Base-by-base conservation (phyloP, 2,888 invertebrate species). In the Spodoptera picta region DNA sequence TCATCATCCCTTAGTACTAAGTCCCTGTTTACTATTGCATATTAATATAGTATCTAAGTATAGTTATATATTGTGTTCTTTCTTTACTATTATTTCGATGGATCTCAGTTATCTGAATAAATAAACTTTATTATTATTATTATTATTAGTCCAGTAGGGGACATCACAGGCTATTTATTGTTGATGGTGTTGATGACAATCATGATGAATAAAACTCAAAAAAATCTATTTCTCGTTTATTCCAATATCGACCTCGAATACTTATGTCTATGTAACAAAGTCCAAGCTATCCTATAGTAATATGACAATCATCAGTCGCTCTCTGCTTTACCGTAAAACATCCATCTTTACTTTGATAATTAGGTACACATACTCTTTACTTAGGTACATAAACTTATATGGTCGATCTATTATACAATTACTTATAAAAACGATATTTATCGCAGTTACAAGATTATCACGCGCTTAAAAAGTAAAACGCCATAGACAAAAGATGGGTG, bases 251-350 rank as follows among this genome's bases (percentile, higher is more conserved):
- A 92, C 91, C 80, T 92, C 90, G 92, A 92, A 91, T 89, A 90
- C 92, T 93, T 92, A 92, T 88, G 83, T 92, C 92, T 92, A 93
- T 93, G 92, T 92, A 93, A 92, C 93, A 92, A 90, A 91, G 91
- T 93, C 91, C 92, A 93, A 86, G 83, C 85, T 85, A 86, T 71
- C 75, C 79, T 81, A 81, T 78, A 73, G 73, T 73, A 79, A 79
- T 81, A 77, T 80, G 79, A 79, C 81, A 82, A 82, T 76, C 77
- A 75, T 80, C 83, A 83, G 81, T 81, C 83, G 78, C 77, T 79
- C 82, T 77, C 77, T 65, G 58, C 79, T 78, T 73, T 75, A 74
- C 76, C 65, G 75, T 70, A 72, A 44, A 66, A 73, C 68, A 65
- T 70, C 69, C 77, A 76, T 51, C 70, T 65, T 80, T 75, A 76